Conservation (phyloP, 2,113 vertebrate species). For the Nothocercus julius region DNA sequence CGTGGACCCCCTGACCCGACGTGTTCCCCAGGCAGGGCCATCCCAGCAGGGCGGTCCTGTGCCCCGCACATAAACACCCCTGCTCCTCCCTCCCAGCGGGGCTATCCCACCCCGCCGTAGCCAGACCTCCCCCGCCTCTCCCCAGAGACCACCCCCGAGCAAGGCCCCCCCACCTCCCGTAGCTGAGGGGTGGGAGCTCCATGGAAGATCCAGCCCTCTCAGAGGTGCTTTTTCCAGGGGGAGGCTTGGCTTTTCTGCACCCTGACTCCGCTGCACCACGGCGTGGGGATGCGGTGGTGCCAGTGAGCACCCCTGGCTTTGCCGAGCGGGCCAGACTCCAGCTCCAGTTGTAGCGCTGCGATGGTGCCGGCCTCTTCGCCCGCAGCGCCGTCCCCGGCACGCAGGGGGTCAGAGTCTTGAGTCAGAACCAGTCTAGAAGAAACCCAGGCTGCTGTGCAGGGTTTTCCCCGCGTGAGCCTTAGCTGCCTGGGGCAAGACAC, state of each 20-base stretch:
- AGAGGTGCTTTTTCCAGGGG: background rate
- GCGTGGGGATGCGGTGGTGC: accelerated
- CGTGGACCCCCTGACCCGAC: too few relatives aligned
- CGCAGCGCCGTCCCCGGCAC: background rate
- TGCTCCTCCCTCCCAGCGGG: too few relatives aligned
- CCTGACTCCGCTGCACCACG: too few relatives aligned
- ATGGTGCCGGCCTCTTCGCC: accelerated
- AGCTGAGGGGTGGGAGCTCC: background rate
- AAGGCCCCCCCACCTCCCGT: background rate
- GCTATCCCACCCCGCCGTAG: too few relatives aligned
- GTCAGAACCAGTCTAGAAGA: too few relatives aligned
- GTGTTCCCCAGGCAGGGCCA: too few relatives aligned
- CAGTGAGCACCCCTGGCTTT: accelerated
- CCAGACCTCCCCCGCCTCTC: background rate
- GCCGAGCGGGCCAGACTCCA: background rate
- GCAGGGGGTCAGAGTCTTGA: too few relatives aligned
- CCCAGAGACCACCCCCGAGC: background rate
- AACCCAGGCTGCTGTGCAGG: background rate
- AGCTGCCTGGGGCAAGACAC: background rate
- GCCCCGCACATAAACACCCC: background rate
- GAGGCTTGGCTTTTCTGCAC: background rate
- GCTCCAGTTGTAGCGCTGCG: accelerated
- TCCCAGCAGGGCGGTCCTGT: too few relatives aligned
- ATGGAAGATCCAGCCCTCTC: background rate
- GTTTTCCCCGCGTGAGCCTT: background rate